phyloP scores from a whole-genome alignment of 30 jellyfish, hydroid and myxozoan genomes.

The Aurelia sp. region DNA sequence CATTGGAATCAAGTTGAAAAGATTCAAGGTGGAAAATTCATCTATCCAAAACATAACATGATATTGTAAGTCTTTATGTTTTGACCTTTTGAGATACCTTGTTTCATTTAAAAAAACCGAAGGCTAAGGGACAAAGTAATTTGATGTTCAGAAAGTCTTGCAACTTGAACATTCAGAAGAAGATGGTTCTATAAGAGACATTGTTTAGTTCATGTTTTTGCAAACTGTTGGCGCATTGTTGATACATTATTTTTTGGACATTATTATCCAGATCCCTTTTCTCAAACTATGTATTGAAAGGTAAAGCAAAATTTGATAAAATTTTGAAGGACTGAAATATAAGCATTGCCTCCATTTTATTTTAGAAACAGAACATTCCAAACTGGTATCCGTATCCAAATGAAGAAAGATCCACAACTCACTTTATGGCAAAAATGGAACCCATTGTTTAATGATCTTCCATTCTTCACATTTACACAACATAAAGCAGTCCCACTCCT shows the following conservation, averaged over 20 bases:
- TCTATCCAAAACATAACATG: constrained; percentile 74
- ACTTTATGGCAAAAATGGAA: constrained; percentile 85
- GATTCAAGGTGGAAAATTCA: constrained; percentile 83
- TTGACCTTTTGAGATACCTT: neutral
- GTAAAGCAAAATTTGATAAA: neutral
- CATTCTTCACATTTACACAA: constrained; percentile 81
- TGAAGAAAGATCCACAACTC: constrained; percentile 65
- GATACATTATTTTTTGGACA: too few relatives aligned
- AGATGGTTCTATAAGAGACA: too few relatives aligned
- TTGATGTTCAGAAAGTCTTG: too few relatives aligned
- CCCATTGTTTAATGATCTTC: constrained; percentile 70
- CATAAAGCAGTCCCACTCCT: constrained; percentile 81
- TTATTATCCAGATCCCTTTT: too few relatives aligned
- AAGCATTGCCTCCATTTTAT: too few relatives aligned
- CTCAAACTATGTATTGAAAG: too few relatives aligned
- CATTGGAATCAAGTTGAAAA: constrained; percentile 57
- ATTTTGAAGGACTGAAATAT: too few relatives aligned
- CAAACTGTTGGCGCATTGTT: too few relatives aligned
- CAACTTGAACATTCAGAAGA: too few relatives aligned
- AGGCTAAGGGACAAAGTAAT: too few relatives aligned
- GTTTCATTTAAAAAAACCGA: too few relatives aligned
- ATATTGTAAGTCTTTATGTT: constrained; percentile 61
- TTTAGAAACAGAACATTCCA: constrained; percentile 73
- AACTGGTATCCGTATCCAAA: constrained; percentile 78
- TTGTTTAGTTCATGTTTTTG: too few relatives aligned